A percentile compares a stretch with the other conserved stretches of the same genome.
Evolutionary conservation across 2,888 invertebrate species (phyloP).

Genomic region (Agelastica alni): DNA sequence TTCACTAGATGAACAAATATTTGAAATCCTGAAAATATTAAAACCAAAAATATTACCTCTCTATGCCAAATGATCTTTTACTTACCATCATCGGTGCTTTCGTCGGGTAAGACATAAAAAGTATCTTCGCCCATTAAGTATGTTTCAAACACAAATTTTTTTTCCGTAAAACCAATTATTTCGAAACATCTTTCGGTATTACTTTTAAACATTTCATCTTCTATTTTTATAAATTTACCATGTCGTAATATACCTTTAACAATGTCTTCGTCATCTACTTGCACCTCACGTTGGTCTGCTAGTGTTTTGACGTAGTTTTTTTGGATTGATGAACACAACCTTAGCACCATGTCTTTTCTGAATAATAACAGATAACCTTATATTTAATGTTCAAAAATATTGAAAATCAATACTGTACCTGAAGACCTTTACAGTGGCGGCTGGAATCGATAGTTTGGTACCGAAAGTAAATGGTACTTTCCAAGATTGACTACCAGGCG

Average conservation of each 20-base stretch:
- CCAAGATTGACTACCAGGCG: constrained; percentile 36
- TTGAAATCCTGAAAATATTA: constrained; percentile 14
- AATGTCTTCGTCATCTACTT: constrained; percentile 25
- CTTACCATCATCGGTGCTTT: constrained; percentile 16
- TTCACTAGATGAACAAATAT: constrained; percentile 33
- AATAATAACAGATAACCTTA: background rate
- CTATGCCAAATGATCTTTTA: too few relatives aligned
- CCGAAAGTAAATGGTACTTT: constrained; percentile 35
- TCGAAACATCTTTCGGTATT: constrained; percentile 34
- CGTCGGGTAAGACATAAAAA: constrained; percentile 30
- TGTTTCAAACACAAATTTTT: constrained; percentile 33
- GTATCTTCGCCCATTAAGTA: constrained; percentile 29
- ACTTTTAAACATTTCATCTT: constrained; percentile 34
- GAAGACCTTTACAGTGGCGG: constrained; percentile 27
- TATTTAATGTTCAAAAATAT: background rate
- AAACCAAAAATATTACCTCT: too few relatives aligned
- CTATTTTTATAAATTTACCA: constrained; percentile 36
- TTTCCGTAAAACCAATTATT: constrained; percentile 34
- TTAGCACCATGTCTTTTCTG: constrained; percentile 30
- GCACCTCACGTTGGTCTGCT: constrained; percentile 30
- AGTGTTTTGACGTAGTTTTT: constrained; percentile 21
- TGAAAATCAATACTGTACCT: background rate
- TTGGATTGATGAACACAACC: constrained; percentile 4
- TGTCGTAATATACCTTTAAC: constrained; percentile 32
- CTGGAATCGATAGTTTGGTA: constrained; percentile 25